Evolutionary conservation across 37 sponge, comb jelly and placozoan species (phyloP), one percentile per base, ranked within the genome.

Genomic region (Ephydatia muelleri): DNA sequence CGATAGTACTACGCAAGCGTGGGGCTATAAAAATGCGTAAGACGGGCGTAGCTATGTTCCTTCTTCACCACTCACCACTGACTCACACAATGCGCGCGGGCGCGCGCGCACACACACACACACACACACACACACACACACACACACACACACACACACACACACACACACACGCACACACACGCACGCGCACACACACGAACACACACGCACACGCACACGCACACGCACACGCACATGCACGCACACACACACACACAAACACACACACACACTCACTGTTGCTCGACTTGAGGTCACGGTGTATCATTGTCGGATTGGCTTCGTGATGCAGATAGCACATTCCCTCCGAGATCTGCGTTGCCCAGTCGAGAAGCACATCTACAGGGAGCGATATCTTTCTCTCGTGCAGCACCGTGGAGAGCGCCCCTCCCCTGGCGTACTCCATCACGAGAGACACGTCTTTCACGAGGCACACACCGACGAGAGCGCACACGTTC

Each of bases 261-360:
- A n/a, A n/a, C n/a, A n/a, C n/a, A n/a, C n/a, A n/a, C n/a, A n/a
- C n/a, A n/a, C n/a, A n/a, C n/a, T n/a, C n/a, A 77, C 77, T 8
- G 21, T 21, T 21, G 47, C 49, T 38, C 77, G 27, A 16, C 16
- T 12, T 13, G 47, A 77, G 77, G 40, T 35, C 11, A 40, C 98
- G 72, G 38, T 97, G 98, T 32, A 97, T 91, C 8, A 97, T 70
- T 40, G 96, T 86, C 49, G 83, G 90, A 1, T 32, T 31, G 0
- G 82, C 83, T 12, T 83, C 92, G 32, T 88, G 82, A 80, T 97
- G 98, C 2, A 97, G 82, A 70, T 95, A 97, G 38, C 89, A 36
- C 96, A 97, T 86, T 19, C 96, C 98, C 2, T 82, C 49, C 6
- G 96, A 92, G 75, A 97, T 97, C 78, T 97, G 96, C 21, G 21